Percentiles rank a stretch among this genome's conserved stretches.
Evolutionary conservation across 2,797 vertebrate species (phyloP).

Genomic region (Halcyon chelicuti): DNA sequence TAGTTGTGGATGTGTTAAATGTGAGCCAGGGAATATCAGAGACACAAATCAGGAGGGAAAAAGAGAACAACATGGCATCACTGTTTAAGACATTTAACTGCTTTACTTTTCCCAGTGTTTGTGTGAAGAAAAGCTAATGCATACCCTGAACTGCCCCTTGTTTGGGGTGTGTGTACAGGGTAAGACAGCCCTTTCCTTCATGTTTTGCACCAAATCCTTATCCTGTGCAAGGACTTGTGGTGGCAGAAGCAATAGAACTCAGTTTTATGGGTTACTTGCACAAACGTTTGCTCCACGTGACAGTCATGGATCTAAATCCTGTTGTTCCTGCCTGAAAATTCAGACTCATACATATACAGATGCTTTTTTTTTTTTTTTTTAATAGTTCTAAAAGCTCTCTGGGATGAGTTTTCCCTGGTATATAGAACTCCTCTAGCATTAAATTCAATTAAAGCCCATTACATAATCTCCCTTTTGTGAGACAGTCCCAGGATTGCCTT

Average conservation of each 20-base stretch:
- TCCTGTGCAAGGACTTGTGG: background rate
- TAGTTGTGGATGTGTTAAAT: background rate
- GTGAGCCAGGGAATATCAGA: background rate
- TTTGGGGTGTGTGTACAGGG: background rate
- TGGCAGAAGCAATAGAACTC: background rate
- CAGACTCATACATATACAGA: background rate
- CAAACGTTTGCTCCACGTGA: background rate
- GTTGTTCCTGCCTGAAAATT: background rate
- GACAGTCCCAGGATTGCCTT: background rate
- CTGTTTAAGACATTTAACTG: background rate
- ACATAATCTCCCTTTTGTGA: background rate
- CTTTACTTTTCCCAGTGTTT: background rate
- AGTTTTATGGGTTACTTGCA: background rate
- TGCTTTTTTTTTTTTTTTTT: background rate
- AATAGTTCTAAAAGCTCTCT: background rate
- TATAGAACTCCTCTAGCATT: background rate
- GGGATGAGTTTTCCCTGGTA: background rate
- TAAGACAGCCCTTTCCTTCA: background rate
- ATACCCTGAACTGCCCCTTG: background rate
- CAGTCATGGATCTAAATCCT: background rate
- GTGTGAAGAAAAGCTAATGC: background rate
- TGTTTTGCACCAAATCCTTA: background rate
- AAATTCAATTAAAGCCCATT: background rate
- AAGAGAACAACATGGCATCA: background rate
- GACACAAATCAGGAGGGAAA: background rate